Evolutionary conservation across 2,113 vertebrate species (phyloP).

Genomic region (Dipodomys spectabilis): DNA sequence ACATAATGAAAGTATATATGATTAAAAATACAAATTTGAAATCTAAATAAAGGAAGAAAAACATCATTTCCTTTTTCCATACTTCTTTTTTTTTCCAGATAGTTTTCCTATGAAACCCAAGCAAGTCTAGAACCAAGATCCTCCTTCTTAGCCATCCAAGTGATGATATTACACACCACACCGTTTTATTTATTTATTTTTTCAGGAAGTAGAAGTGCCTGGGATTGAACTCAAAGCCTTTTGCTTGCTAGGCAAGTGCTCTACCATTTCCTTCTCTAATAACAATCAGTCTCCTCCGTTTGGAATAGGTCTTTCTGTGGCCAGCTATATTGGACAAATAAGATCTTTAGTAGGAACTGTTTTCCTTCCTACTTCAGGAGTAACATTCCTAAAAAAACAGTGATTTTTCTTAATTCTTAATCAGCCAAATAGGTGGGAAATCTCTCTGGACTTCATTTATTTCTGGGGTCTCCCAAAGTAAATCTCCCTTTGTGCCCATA

Average conservation of each 20-base stretch:
- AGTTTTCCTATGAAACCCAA: background rate
- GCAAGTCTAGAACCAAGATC: background rate
- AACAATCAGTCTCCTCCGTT: background rate
- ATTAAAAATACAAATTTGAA: no score
- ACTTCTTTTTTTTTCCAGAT: background rate
- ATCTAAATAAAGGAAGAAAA: constrained; percentile 5
- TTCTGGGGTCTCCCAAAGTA: background rate
- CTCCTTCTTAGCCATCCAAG: no score
- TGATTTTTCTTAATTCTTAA: constrained; percentile 4
- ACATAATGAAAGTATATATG: no score
- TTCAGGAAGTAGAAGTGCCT: background rate
- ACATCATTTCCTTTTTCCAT: background rate
- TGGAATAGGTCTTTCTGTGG: background rate
- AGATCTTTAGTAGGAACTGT: background rate
- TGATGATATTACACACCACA: background rate
- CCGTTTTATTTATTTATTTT: background rate
- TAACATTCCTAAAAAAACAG: background rate
- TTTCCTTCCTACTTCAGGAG: background rate
- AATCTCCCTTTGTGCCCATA: background rate
- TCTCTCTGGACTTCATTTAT: background rate
- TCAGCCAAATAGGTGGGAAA: background rate
- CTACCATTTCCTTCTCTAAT: background rate
- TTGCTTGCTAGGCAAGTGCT: background rate
- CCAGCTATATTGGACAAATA: background rate
- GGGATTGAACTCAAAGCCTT: background rate